Conservation (phyloP, 2,888 invertebrate genomes). For the Spisula subtruncata region DNA sequence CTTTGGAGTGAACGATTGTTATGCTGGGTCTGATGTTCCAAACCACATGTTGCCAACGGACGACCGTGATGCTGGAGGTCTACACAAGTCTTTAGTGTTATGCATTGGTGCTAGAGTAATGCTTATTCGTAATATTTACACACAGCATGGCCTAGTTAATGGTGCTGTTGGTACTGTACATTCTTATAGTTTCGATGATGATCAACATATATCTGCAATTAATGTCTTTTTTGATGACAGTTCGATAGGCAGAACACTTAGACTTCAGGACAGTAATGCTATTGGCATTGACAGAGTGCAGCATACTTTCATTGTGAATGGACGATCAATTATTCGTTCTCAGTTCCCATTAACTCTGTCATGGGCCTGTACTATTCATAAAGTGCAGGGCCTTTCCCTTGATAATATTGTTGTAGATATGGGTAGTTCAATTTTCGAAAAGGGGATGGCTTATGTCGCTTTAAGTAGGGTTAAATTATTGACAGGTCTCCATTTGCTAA, state of each 20-base stretch:
- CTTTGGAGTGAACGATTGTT: too few species aligned
- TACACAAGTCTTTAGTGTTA: conserved; percentile 6
- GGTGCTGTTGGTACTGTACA: conserved; percentile 46
- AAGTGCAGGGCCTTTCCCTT: conserved; percentile 57
- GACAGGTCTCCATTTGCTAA: too few species aligned
- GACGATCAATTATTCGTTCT: conserved; percentile 36
- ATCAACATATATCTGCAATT: not conserved
- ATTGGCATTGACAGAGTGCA: too few species aligned
- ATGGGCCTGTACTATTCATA: conserved; percentile 62
- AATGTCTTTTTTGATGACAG: conserved; percentile 54
- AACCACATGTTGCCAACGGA: too few species aligned
- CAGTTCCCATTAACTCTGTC: conserved; percentile 58
- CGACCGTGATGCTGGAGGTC: conserved; percentile 35
- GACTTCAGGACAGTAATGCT: too few species aligned
- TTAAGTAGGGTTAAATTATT: too few species aligned
- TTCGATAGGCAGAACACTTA: conserved; percentile 10
- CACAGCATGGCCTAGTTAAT: conserved; percentile 51
- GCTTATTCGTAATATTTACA: conserved; percentile 54
- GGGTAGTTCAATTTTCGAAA: too few species aligned
- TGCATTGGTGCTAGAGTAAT: conserved; percentile 51
- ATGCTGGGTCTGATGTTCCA: too few species aligned
- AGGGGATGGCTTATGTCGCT: too few species aligned
- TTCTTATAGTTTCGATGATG: not conserved
- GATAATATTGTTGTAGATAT: too few species aligned
- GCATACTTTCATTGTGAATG: too few species aligned